Base-by-base conservation (phyloP, 2,113 vertebrate genomes). In the Lipotes vexillifer region DNA sequence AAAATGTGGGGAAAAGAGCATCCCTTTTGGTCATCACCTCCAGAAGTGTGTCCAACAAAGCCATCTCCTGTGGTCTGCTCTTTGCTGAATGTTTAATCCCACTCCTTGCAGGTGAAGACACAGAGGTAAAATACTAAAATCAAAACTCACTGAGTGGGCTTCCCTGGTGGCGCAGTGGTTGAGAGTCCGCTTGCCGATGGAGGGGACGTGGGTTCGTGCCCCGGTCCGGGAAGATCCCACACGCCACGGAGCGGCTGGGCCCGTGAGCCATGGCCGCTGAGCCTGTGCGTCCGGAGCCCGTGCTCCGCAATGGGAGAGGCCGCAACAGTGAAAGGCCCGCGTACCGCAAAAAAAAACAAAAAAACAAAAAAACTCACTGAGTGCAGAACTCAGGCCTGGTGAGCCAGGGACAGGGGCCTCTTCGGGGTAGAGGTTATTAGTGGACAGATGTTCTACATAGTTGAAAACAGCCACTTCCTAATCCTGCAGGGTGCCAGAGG, bases 381-480 rank as follows among this genome's bases (percentile, higher is more conserved):
- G 49, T 13, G 38, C 29, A 33, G 33, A 29, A 27, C 46, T 15
- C n/a, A 15, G 9, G 21, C 72, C 41, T 52, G 49, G 41, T 0
- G 9, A 59, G 25, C n/a, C 6, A 13, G 25, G 44, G 46, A 3
- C 61, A 5, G 46, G 4, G 21, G 68, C 41, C 57, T 29, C 31
- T 1, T 10, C 1, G 0, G 36, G 20, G 65, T 3, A 1, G 21
- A 33, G 41, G 41, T 23, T 38, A 2, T n/a, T 33, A 8, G 31
- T 36, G 3, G 7, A 8, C 1, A 38, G 68, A 29, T 44, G 85
- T 11, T 49, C 20, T 15, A n/a, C 21, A 6, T 27, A 27, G 46
- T 8, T 31, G 84, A 29, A 71, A 75, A 87, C 17, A 82, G 80
- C 41, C 69, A 10, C 63, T 61, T 82, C 25, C 49, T 94, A 25